Evolutionary conservation across 1,140 invertebrate genomes (phyloP), one percentile per base, ranked within the genome.

Genomic region (Oreohelix idahoensis): DNA sequence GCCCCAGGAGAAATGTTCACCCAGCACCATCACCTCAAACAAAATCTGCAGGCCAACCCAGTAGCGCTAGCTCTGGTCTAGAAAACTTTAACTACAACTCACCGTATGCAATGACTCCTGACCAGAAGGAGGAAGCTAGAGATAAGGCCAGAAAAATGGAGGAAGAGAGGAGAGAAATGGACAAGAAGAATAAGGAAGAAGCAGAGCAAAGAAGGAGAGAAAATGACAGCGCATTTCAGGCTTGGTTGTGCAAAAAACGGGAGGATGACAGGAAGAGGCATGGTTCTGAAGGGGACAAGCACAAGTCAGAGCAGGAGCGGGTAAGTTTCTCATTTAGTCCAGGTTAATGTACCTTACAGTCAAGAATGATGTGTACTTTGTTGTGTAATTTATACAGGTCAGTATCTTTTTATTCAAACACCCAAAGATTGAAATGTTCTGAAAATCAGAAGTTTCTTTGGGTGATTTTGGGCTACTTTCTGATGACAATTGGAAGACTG

Each of bases 31-130:
- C 84, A 23, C 63, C 58, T 11, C 42, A 71, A 26, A 78, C 84
- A 0, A 82, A 70, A 45, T 80, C 84, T 0, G 84, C 81, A 32
- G 36, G 36, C 23, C 45, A 39, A 11, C 17, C 17, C 1, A 42
- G 11, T 10, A 29, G 15, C 17, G 58, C 42, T 11, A 79, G 51
- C 29, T 26, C 58, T 51, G 42, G 58, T 69, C 75, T 86, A 53
- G 81, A 85, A 23, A 86, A 87, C 51, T 87, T 87, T 83, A 81
- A 87, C 79, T 91, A 91, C 78, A 85, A 83, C 77, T 91, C 90
- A 29, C 90, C 90, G 29, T 91, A 92, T 87, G 90, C 86, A 58
- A 83, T 91, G 83, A 86, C 89, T 15, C 81, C 81, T 4, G 53
- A 76, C 0, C 76, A 83, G 74, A 83, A 83, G 29, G 70, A 83